Percentiles rank a stretch among this genome's conserved stretches.
Conservation (phyloP, 2,888 invertebrate species). For the Lymantria dispar region DNA sequence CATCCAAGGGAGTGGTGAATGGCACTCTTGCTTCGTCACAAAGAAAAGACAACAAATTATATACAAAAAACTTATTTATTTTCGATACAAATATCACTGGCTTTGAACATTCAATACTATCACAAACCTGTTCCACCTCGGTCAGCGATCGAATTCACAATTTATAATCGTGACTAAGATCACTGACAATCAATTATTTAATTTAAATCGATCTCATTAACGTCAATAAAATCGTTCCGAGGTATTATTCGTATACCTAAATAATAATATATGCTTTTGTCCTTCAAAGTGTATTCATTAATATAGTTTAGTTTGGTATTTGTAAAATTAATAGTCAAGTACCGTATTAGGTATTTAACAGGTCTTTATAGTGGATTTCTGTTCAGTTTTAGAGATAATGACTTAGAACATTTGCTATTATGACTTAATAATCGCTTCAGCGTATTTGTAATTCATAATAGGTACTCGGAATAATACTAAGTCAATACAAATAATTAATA, state of each 20-base stretch:
- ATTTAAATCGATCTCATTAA: slow-evolving; percentile 17
- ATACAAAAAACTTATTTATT: slow-evolving; percentile 44
- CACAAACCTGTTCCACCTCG: slow-evolving; percentile 42
- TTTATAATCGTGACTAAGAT: slow-evolving; percentile 64
- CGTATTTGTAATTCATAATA: no score
- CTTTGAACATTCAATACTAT: slow-evolving; percentile 45
- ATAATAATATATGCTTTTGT: slow-evolving; percentile 14
- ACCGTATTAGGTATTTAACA: no score
- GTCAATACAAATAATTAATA: background rate
- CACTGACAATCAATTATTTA: slow-evolving; percentile 40
- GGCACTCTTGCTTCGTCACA: slow-evolving; percentile 3
- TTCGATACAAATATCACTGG: slow-evolving; percentile 47
- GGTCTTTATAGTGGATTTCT: no score
- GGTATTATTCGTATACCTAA: slow-evolving; percentile 43
- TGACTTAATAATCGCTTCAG: no score
- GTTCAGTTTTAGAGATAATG: no score
- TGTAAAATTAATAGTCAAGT: no score
- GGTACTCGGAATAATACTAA: no score
- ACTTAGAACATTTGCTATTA: no score
- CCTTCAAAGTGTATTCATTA: slow-evolving; percentile 13
- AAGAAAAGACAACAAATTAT: slow-evolving; percentile 18
- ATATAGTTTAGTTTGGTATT: no score
- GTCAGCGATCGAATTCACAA: slow-evolving; percentile 72
- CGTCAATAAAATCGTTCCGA: slow-evolving; percentile 33
- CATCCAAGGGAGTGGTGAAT: no score